Evolutionary conservation across 2,888 invertebrate genomes (phyloP).

Genomic region (Acanthosoma haemorrhoidale): DNA sequence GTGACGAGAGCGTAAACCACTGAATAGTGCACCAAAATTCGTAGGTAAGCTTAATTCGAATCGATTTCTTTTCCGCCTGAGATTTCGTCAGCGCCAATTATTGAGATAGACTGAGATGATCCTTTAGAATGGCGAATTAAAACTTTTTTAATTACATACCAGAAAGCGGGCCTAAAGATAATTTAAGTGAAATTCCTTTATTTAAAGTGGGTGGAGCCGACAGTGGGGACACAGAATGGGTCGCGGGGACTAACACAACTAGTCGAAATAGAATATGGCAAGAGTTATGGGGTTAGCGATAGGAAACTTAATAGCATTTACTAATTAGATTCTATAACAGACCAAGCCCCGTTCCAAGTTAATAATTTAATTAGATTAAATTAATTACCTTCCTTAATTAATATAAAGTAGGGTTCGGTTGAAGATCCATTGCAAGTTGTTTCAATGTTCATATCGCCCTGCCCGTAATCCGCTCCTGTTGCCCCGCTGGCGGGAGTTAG

Average conservation of each 20-base stretch:
- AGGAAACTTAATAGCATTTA: slow-evolving; percentile 29
- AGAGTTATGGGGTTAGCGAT: slow-evolving; percentile 29
- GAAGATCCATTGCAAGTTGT: slow-evolving; percentile 28
- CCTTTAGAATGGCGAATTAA: neutral
- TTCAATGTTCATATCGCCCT: too few relatives aligned
- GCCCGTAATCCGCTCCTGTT: neutral
- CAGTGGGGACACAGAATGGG: neutral
- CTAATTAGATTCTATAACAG: slow-evolving; percentile 28
- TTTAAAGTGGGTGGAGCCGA: too few relatives aligned
- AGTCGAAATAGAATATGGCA: slow-evolving; percentile 14
- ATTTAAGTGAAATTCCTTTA: neutral
- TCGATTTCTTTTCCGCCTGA: too few relatives aligned
- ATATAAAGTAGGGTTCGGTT: slow-evolving; percentile 31
- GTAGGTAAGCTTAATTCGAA: too few relatives aligned
- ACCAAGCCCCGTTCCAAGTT: slow-evolving; percentile 10
- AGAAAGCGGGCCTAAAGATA: neutral
- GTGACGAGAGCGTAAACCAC: too few relatives aligned
- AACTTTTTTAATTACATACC: slow-evolving; percentile 19
- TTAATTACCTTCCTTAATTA: slow-evolving; percentile 34
- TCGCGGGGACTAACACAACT: neutral
- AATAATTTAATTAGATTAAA: slow-evolving; percentile 37
- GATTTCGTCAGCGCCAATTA: neutral
- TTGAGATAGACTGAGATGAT: neutral
- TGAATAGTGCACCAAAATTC: too few relatives aligned
- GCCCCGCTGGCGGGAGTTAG: neutral